These are phyloP conservation scores for Pandemis cinnamomeana DNA, from an alignment of 2,888 invertebrate genomes.

Conservation along the genomic window DNA sequence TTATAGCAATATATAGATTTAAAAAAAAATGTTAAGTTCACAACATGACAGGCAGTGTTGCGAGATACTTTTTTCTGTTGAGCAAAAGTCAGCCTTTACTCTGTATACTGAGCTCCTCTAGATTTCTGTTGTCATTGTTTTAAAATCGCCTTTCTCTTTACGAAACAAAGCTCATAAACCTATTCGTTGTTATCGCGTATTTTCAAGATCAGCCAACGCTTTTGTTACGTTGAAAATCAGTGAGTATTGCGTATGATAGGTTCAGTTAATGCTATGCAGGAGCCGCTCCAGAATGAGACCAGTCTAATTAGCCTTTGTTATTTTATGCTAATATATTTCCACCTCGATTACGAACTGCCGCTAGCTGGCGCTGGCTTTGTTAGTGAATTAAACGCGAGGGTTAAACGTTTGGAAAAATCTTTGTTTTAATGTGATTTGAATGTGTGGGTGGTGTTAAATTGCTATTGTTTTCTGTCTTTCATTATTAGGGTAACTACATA, in stretches of 20 bases:
- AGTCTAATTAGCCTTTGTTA: slow-evolving; percentile 80
- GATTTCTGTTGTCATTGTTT: too few relatives aligned
- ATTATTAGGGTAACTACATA: background rate
- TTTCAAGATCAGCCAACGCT: background rate
- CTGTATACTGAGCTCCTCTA: too few relatives aligned
- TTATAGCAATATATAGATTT: too few relatives aligned
- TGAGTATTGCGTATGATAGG: slow-evolving; percentile 35
- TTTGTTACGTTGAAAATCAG: slow-evolving; percentile 4
- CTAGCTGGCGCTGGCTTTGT: slow-evolving; percentile 23
- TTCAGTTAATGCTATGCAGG: slow-evolving; percentile 65
- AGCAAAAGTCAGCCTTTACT: too few relatives aligned
- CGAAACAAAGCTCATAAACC: too few relatives aligned
- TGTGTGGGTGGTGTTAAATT: background rate
- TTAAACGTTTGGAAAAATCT: slow-evolving; percentile 6
- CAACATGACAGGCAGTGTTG: too few relatives aligned
- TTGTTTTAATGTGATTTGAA: background rate
- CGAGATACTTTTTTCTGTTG: too few relatives aligned
- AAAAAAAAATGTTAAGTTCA: too few relatives aligned
- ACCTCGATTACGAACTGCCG: slow-evolving; percentile 57
- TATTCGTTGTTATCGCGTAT: background rate
- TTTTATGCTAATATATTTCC: slow-evolving; percentile 81
- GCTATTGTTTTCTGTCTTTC: background rate
- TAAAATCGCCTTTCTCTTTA: background rate
- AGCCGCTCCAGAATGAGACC: slow-evolving; percentile 53
- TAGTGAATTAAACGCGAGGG: slow-evolving; percentile 14